Evolutionary conservation across 2,113 vertebrate genomes (phyloP).

Genomic region (Plestiodon gilberti): DNA sequence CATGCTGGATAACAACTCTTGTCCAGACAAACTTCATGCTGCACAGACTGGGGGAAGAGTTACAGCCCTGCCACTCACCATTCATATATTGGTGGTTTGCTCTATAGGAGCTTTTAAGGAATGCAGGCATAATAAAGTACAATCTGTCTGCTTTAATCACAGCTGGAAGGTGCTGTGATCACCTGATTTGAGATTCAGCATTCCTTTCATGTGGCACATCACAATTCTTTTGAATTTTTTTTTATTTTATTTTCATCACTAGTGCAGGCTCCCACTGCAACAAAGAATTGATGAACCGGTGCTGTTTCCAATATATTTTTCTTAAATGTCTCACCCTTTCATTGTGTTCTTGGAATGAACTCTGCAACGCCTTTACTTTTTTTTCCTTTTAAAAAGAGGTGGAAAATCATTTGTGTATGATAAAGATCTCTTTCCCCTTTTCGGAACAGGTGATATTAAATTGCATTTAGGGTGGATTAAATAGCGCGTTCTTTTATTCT

Average conservation of each 20-base stretch:
- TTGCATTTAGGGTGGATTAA: constrained; percentile 63
- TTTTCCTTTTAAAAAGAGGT: neutral
- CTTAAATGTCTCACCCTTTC: constrained; percentile 22
- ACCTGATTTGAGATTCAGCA: constrained; percentile 51
- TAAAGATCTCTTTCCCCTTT: constrained; percentile 49
- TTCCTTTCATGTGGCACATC: constrained; percentile 16
- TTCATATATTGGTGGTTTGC: neutral
- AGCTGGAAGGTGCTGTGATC: constrained; percentile 44
- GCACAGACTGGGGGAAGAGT: neutral
- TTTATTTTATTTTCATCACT: constrained; percentile 66
- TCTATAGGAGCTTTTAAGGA: constrained; percentile 34
- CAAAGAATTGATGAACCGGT: constrained; percentile 65
- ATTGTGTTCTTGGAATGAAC: constrained; percentile 45
- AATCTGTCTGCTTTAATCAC: constrained; percentile 54
- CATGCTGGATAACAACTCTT: neutral
- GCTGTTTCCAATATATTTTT: neutral
- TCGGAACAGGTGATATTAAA: constrained; percentile 64
- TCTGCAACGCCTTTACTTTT: constrained; percentile 11
- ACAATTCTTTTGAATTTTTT: constrained; percentile 66
- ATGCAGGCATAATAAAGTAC: constrained; percentile 1
- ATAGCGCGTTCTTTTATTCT: constrained; percentile 61
- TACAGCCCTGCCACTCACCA: neutral
- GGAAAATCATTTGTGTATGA: constrained; percentile 53
- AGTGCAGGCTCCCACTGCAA: constrained; percentile 51
- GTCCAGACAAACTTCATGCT: neutral